phyloP scores from a whole-genome alignment of 2,888 invertebrate genomes.

The Polydrusus pterygomalis region DNA sequence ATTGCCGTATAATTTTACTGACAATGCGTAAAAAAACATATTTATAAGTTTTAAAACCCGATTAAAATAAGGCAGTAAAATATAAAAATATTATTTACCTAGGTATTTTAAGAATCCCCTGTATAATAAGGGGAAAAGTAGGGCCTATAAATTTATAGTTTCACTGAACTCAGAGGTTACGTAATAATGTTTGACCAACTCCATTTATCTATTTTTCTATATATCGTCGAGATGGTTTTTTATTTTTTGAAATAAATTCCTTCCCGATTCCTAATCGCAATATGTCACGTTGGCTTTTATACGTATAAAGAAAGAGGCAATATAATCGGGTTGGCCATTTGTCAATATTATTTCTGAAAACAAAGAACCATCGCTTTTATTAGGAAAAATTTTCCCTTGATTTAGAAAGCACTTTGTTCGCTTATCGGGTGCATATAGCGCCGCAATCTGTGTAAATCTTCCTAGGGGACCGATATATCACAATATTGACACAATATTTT shows the following conservation, averaged over 20 bases:
- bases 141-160: slow-evolving; percentile 29
- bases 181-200: slow-evolving; percentile 46
- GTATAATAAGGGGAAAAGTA: background rate
- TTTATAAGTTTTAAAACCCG: background rate
- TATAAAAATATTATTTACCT: too few species aligned
- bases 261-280: slow-evolving; percentile 50
- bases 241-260: slow-evolving; percentile 49
- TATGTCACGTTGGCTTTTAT: slow-evolving; percentile 51
- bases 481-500: slow-evolving; percentile 56
- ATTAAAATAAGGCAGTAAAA: background rate
- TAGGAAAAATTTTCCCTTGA: slow-evolving; percentile 54
- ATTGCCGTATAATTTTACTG: too few species aligned
- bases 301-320: slow-evolving; percentile 46
- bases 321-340: slow-evolving; percentile 54
- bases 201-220: slow-evolving; percentile 45
- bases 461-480: slow-evolving; percentile 53
- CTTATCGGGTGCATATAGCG: slow-evolving; percentile 54
- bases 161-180: slow-evolving; percentile 30
- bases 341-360: slow-evolving; percentile 56
- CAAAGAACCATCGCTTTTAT: slow-evolving; percentile 53
- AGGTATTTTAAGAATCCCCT: background rate
- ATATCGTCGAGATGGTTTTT: slow-evolving; percentile 39
- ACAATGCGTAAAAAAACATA: too few species aligned
- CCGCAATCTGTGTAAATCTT: slow-evolving; percentile 55
- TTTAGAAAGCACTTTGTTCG: slow-evolving; percentile 56